phyloP scores from a whole-genome alignment of 2,888 invertebrate species.

The Netelia inedita region DNA sequence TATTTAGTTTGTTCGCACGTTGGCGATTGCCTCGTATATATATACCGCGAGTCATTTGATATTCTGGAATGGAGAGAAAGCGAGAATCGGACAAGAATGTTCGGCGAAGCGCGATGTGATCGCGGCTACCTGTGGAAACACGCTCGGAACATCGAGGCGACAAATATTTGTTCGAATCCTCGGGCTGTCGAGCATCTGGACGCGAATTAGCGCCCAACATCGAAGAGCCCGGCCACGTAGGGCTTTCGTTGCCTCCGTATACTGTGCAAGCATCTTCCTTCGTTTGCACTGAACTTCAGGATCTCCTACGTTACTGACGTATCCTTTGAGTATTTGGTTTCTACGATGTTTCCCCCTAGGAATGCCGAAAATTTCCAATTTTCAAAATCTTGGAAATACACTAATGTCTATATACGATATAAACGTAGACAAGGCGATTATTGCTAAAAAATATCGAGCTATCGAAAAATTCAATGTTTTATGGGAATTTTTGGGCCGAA shows the following conservation, averaged over 20 bases:
- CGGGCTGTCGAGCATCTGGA: conserved; percentile 66
- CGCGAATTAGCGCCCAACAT: conserved; percentile 70
- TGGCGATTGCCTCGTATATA: no score
- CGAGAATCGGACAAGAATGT: conserved; percentile 30
- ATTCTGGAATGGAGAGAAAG: conserved; percentile 25
- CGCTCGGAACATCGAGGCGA: conserved; percentile 66
- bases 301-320: neutral
- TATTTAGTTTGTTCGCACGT: no score
- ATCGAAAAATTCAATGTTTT: neutral
- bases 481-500: neutral
- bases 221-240: conserved; percentile 56
- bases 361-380: conserved; percentile 24
- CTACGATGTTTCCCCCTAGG: conserved; percentile 31
- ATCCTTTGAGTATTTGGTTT: conserved; percentile 56
- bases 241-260: conserved; percentile 43
- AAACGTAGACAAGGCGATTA: neutral
- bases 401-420: neutral
- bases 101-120: conserved; percentile 11
- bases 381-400: conserved; percentile 31
- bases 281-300: conserved; percentile 64
- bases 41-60: neutral
- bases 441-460: neutral
- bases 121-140: conserved; percentile 52
- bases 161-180: conserved; percentile 69
- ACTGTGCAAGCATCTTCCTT: conserved; percentile 56